phyloP scores from a whole-genome alignment of 1,140 invertebrate genomes.

The Trichogramma pretiosum region DNA sequence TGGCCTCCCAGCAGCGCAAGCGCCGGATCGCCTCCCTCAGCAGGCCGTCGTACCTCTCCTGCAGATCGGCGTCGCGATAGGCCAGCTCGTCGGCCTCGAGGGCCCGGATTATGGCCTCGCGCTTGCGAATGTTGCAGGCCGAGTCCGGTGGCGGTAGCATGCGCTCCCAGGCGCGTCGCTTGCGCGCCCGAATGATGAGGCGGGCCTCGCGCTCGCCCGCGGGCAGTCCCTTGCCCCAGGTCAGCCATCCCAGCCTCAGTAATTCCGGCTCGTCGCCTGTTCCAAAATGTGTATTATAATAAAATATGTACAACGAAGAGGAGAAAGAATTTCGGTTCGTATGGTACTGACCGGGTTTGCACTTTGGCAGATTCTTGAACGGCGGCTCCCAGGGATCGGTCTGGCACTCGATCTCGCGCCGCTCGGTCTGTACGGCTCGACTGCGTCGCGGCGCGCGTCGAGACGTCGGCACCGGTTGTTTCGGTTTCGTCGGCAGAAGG shows the following conservation, averaged over 20 bases:
- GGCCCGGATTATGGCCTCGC: slow-evolving; percentile 50
- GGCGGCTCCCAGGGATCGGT: slow-evolving; percentile 68
- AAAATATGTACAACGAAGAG: too few species aligned
- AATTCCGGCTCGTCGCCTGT: slow-evolving; percentile 30
- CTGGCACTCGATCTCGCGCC: slow-evolving; percentile 66
- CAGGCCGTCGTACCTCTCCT: too few species aligned
- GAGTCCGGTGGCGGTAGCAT: slow-evolving; percentile 47
- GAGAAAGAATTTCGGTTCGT: too few species aligned
- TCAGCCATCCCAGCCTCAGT: slow-evolving; percentile 43
- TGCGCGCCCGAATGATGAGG: slow-evolving; percentile 53
- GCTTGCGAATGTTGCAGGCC: slow-evolving; percentile 44
- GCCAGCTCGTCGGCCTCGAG: slow-evolving; percentile 59
- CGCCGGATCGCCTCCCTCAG: too few species aligned
- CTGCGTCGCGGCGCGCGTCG: too few species aligned
- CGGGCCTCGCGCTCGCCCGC: slow-evolving; percentile 55
- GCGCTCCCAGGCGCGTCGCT: slow-evolving; percentile 50
- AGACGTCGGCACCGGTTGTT: too few species aligned
- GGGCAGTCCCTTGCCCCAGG: slow-evolving; percentile 51
- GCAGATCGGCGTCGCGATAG: slow-evolving; percentile 54
- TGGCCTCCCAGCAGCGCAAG: slow-evolving; percentile 41
- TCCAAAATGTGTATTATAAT: too few species aligned
- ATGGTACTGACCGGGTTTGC: neutral
- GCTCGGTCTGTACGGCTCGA: slow-evolving; percentile 62
- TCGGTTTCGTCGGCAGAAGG: too few species aligned
- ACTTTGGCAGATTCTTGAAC: slow-evolving; percentile 24